Base-by-base conservation (phyloP, 2,797 vertebrate species). In the Danio kyathit region DNA sequence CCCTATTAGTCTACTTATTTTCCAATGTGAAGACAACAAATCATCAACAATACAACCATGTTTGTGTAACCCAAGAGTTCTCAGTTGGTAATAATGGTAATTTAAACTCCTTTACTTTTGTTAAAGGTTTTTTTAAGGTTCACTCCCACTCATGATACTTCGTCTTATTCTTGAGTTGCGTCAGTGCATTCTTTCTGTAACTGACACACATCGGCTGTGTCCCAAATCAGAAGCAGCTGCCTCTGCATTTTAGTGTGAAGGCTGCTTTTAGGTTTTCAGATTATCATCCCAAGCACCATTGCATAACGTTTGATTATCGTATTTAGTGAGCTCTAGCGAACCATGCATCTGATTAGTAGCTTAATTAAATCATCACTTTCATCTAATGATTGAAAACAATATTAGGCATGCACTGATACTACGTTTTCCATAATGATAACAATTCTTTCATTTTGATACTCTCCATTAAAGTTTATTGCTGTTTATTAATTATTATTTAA, bases 141-240 rank as follows among this genome's bases (percentile, higher is more conserved):
- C 4, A 7, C n/a, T 49, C 12, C 69, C 9, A 57, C 29, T 71
- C 2, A 3, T 59, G 56, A 63, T 46, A 11, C 72, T 71, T 7
- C 56, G 21, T 82, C 60, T 29, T n/a, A 64, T 51, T 63, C 38
- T 48, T 11, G 43, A 60, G 59, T 82, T 72, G 54, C 60, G 43
- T 63, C 70, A 60, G 17, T 19, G 12, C 73, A 85, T 82, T 85
- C 72, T 77, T 82, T 73, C 54, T 64, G 11, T 71, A 81, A 79
- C 70, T 56, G 49, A 75, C 75, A 63, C n/a, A 56, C 17, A 44
- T 48, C 29, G 19, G 56, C 56, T 60, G 14, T 59, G 17, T 73
- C 43, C 41, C 21, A 74, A 74, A 74, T 74, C 41, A 29, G 74
- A 74, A 59, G 56, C 72, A 74, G 41, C 69, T 56, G 69, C 38